These are phyloP conservation scores for Canis aureus DNA, from an alignment of 2,113 vertebrate genomes.

Conservation along the genomic window DNA sequence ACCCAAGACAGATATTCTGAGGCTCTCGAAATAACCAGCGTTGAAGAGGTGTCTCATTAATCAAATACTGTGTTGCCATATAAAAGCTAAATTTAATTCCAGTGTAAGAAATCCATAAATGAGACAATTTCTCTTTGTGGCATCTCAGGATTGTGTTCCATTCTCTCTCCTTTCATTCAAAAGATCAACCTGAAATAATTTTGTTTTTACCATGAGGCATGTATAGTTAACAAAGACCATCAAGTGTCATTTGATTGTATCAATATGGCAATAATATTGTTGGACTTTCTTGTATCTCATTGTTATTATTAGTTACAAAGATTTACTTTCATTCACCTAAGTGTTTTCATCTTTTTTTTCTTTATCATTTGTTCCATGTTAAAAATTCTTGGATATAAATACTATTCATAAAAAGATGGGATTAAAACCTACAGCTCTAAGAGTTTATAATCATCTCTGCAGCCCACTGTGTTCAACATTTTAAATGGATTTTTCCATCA, in stretches of 20 bases:
- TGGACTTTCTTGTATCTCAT: not conserved
- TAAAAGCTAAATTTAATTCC: constrained; percentile 69
- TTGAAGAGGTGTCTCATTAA: constrained; percentile 43
- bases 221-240: not conserved
- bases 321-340: constrained; percentile 50
- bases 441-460: constrained; percentile 61
- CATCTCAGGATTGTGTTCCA: not conserved
- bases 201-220: constrained; percentile 53
- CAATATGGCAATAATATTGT: not conserved
- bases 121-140: constrained; percentile 12
- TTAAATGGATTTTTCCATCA: constrained; percentile 68
- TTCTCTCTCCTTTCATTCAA: constrained; percentile 26
- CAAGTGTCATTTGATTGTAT: not conserved
- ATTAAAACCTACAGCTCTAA: constrained; percentile 55
- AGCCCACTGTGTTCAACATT: constrained; percentile 64
- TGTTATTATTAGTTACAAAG: constrained; percentile 49
- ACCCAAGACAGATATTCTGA: constrained; percentile 57
- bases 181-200: constrained; percentile 41
- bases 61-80: constrained; percentile 26
- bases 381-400: constrained; percentile 65
- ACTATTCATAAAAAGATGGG: constrained; percentile 40
- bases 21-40: constrained; percentile 64
- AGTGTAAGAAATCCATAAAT: constrained; percentile 46
- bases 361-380: constrained; percentile 45
- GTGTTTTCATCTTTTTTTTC: constrained; percentile 22